phyloP scores from a whole-genome alignment of 2,113 vertebrate genomes.

The Leptobrachium leishanense region DNA sequence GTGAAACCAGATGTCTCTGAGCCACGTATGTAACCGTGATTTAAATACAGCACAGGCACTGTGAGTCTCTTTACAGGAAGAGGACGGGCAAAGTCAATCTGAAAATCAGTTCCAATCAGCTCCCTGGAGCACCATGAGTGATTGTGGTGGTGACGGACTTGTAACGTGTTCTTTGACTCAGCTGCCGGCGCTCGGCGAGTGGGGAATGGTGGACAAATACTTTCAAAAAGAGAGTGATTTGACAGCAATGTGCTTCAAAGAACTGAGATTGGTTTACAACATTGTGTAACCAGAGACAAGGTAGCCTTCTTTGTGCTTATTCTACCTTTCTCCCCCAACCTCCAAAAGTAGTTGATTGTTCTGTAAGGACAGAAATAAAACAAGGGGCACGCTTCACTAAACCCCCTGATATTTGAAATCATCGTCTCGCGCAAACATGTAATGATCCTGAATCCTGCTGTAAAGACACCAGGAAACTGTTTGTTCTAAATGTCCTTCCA shows the following conservation, averaged over 20 bases:
- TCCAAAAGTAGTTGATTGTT: too few species aligned
- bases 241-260: conserved; percentile 25
- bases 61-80: conserved; percentile 7
- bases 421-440: too few species aligned
- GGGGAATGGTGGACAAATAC: background rate
- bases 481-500: too few species aligned
- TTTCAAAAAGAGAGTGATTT: background rate
- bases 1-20: conserved; percentile 26
- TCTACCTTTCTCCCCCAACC: too few species aligned
- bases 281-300: background rate
- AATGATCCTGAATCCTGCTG: too few species aligned
- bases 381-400: too few species aligned
- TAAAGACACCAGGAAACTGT: too few species aligned
- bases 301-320: too few species aligned
- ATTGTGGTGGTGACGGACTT: conserved; percentile 4
- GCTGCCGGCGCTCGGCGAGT: background rate
- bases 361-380: too few species aligned
- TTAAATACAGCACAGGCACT: conserved; percentile 19
- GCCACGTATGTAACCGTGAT: conserved; percentile 17
- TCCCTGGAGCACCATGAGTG: conserved; percentile 25
- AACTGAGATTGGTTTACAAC: conserved; percentile 14
- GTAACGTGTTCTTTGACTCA: background rate
- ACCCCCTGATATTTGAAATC: too few species aligned
- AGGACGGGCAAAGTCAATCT: background rate
- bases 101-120: conserved; percentile 15